These are phyloP conservation scores for Serranus cabrilla DNA, from an alignment of 2,797 vertebrate species.

Conservation along the genomic window DNA sequence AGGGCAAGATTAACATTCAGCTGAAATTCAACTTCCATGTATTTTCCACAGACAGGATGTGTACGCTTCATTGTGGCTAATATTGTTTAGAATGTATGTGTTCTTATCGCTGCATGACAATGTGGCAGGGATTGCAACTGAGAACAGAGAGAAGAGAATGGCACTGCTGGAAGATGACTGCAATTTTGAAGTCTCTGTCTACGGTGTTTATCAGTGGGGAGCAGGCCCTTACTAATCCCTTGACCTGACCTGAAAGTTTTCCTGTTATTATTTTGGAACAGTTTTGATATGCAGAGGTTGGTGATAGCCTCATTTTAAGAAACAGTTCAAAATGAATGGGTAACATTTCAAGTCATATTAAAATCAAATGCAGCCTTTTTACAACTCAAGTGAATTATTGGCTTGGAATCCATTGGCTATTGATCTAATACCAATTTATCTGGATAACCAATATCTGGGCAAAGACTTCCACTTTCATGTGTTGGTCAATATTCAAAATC, in stretches of 20 bases:
- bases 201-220: conserved; percentile 36
- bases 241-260: conserved; percentile 42
- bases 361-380: not conserved
- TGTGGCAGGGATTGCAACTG: conserved; percentile 29
- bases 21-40: conserved; percentile 33
- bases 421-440: too few species aligned
- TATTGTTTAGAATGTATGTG: conserved; percentile 40
- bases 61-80: conserved; percentile 23
- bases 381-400: not conserved
- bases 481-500: too few species aligned
- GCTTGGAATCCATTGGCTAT: too few species aligned
- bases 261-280: conserved; percentile 26
- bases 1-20: conserved; percentile 46
- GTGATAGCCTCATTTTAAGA: not conserved
- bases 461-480: too few species aligned
- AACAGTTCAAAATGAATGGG: not conserved
- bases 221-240: conserved; percentile 48
- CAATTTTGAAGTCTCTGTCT: conserved; percentile 40
- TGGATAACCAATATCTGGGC: too few species aligned
- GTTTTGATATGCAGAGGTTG: conserved; percentile 2
- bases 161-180: conserved; percentile 22
- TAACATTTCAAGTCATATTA: not conserved
- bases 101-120: conserved; percentile 44
- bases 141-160: too few species aligned
- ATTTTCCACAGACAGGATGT: not conserved